phyloP scores from a whole-genome alignment of 2,888 invertebrate species.

The Polymixis lichenea region DNA sequence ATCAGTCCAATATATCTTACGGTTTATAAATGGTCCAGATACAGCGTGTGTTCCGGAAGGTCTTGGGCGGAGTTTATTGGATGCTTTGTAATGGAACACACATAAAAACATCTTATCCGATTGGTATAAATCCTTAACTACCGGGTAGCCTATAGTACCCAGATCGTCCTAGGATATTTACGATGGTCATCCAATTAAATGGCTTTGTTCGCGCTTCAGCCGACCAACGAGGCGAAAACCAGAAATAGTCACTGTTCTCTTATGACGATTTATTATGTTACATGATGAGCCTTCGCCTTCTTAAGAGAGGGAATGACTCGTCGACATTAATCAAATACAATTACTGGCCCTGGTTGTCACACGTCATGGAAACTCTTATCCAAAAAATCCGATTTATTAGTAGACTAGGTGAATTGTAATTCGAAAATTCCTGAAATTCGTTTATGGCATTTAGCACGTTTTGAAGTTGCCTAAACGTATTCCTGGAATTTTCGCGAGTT shows the following conservation, averaged over 20 bases:
- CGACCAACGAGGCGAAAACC: conserved; percentile 23
- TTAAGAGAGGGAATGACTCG: conserved; percentile 1
- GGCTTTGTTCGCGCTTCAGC: conserved; percentile 41
- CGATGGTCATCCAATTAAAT: conserved; percentile 54
- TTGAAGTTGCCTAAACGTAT: too few species aligned
- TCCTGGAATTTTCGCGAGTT: too few species aligned
- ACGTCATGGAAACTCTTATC: conserved; percentile 1
- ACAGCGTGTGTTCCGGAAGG: conserved; percentile 28
- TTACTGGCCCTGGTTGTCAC: not conserved
- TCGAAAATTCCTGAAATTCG: too few species aligned
- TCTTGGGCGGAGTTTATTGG: conserved; percentile 44
- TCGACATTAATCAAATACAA: conserved; percentile 26
- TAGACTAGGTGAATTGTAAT: too few species aligned
- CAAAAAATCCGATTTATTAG: not conserved
- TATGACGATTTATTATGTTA: conserved; percentile 21
- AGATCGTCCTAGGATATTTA: conserved; percentile 55
- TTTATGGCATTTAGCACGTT: too few species aligned
- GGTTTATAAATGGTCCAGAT: conserved; percentile 27
- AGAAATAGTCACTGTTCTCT: conserved; percentile 27
- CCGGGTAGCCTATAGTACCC: conserved; percentile 33
- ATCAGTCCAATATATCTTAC: conserved; percentile 26
- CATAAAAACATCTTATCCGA: conserved; percentile 58
- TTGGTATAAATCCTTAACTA: conserved; percentile 55
- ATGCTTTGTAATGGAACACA: conserved; percentile 49
- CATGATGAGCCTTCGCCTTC: conserved; percentile 12